These are phyloP conservation scores for Hydractinia echinata DNA, from an alignment of 30 jellyfish, hydroid and myxozoan genomes.

Conservation along the genomic window DNA sequence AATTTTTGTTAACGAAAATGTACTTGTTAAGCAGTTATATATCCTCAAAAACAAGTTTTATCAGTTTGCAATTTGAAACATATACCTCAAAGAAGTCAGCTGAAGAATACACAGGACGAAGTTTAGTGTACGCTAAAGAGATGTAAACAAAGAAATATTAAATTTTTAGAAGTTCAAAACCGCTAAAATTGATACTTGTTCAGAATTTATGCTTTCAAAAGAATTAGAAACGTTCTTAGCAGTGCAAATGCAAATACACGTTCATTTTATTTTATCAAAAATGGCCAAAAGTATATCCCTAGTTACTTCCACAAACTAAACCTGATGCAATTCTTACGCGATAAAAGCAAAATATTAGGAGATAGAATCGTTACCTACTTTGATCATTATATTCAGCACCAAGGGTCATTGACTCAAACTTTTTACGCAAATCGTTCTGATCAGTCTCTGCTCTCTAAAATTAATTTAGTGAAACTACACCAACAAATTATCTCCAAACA, in stretches of 20 bases:
- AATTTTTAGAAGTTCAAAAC: background rate
- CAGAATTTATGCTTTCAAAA: background rate
- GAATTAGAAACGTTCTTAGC: no score
- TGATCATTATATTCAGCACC: slow-evolving; percentile 69
- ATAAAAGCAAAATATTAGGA: no score
- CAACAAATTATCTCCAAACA: background rate
- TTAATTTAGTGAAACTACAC: background rate
- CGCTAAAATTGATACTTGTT: background rate
- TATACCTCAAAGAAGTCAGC: slow-evolving; percentile 90
- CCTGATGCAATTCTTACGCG: no score
- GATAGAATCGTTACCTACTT: slow-evolving; percentile 31
- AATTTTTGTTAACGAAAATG: background rate
- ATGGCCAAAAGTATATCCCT: no score
- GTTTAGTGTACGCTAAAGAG: slow-evolving; percentile 51
- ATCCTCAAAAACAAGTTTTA: background rate
- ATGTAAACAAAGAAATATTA: background rate
- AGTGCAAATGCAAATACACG: no score
- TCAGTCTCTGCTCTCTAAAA: slow-evolving; percentile 51
- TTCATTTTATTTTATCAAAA: no score
- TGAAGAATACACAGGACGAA: slow-evolving; percentile 85
- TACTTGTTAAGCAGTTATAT: background rate
- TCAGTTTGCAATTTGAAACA: background rate
- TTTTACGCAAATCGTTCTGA: slow-evolving; percentile 42
- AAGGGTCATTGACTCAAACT: slow-evolving; percentile 51
- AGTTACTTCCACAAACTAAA: no score